Evolutionary conservation across 2,113 vertebrate species (phyloP).

Genomic region (Megaceryle torquata): DNA sequence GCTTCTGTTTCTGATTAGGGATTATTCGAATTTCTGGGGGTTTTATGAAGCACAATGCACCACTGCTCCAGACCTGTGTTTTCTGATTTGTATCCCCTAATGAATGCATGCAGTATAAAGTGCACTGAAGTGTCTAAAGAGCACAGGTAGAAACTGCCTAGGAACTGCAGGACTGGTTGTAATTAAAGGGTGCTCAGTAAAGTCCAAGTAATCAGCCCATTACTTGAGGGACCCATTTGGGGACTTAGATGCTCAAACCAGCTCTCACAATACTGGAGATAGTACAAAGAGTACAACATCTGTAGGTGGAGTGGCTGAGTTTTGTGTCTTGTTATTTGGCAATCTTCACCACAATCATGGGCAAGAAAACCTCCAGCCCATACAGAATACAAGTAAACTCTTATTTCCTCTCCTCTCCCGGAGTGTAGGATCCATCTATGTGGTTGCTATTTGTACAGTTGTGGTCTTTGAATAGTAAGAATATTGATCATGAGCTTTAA

Average conservation of each 20-base stretch:
- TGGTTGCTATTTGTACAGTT: neutral
- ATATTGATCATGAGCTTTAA: neutral
- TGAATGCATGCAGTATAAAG: neutral
- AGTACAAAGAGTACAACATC: neutral
- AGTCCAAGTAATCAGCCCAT: neutral
- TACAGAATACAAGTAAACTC: neutral
- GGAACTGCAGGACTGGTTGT: neutral
- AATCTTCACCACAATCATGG: neutral
- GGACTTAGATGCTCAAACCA: neutral
- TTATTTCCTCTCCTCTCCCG: neutral
- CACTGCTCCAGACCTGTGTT: neutral
- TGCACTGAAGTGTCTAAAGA: neutral
- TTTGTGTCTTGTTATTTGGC: neutral
- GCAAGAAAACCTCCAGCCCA: neutral
- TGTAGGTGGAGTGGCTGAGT: neutral
- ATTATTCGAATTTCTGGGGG: neutral
- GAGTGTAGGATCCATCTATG: neutral
- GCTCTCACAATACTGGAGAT: neutral
- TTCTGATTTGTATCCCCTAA: neutral
- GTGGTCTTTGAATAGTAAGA: neutral
- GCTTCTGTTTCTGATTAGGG: neutral
- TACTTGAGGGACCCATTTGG: neutral
- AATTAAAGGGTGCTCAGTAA: conserved; percentile 29
- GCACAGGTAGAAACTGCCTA: neutral
- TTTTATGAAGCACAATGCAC: neutral